phyloP scores from a whole-genome alignment of 2,888 invertebrate genomes.

The Clivina fossor region DNA sequence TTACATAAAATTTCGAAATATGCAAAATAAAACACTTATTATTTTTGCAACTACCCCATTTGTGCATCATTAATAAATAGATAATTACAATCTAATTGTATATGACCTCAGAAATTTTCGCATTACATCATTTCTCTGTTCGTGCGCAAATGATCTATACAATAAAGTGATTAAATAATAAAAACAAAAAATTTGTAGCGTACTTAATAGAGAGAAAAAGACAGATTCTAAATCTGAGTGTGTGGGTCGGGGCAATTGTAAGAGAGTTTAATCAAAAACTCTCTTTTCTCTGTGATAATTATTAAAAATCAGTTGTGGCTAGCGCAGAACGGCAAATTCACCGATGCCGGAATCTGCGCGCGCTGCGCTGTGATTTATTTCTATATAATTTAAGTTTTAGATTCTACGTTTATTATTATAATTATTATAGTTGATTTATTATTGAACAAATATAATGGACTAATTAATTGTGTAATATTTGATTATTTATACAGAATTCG shows the following conservation, averaged over 20 bases:
- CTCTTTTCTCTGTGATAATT: conserved; percentile 51
- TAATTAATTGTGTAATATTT: conserved; percentile 9
- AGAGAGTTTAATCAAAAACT: conserved; percentile 23
- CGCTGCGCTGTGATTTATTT: conserved; percentile 47
- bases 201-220: conserved; percentile 23
- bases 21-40: too few species aligned
- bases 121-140: too few species aligned
- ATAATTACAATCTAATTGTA: too few species aligned
- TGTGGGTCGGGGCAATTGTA: conserved; percentile 55
- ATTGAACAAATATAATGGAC: conserved; percentile 14
- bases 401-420: conserved; percentile 44
- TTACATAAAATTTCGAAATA: too few species aligned
- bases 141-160: too few species aligned
- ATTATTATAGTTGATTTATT: conserved; percentile 28
- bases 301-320: conserved; percentile 54
- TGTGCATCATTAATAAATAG: too few species aligned
- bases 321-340: conserved; percentile 47
- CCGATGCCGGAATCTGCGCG: conserved; percentile 44
- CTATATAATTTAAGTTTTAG: conserved; percentile 43
- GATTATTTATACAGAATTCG: too few species aligned
- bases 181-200: too few species aligned
- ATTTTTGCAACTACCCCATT: too few species aligned
- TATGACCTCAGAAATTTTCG: too few species aligned
- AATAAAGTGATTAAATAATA: too few species aligned
- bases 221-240: conserved; percentile 35